Percentiles rank a stretch among this genome's conserved stretches.
Conservation (phyloP, 2,888 invertebrate species). For the Agrochola lychnidis region DNA sequence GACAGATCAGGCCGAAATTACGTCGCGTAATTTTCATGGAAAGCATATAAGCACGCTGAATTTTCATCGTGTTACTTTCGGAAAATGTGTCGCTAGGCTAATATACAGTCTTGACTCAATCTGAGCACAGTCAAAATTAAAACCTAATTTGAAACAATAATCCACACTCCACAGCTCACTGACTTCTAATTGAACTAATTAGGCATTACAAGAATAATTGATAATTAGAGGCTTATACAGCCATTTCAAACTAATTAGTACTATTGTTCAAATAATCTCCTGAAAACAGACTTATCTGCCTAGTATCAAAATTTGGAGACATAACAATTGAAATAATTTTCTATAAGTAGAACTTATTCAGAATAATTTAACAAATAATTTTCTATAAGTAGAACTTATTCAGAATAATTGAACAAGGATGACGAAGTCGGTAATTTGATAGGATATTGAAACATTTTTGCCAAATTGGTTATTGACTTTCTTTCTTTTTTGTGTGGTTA, state of each 20-base stretch:
- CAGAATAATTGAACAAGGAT: slow-evolving; percentile 4
- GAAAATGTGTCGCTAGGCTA: background rate
- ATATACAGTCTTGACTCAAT: background rate
- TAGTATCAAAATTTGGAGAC: background rate
- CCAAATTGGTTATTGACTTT: background rate
- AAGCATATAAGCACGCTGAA: background rate
- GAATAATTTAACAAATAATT: slow-evolving; percentile 28
- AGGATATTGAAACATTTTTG: background rate
- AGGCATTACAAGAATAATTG: background rate
- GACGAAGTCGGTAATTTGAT: slow-evolving; percentile 2
- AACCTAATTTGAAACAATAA: slow-evolving; percentile 4
- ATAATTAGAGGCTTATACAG: slow-evolving; percentile 4
- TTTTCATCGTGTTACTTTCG: background rate
- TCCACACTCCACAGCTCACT: background rate
- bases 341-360: too few relatives aligned
- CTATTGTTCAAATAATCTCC: slow-evolving; percentile 13
- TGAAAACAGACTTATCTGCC: background rate
- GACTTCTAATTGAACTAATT: slow-evolving; percentile 10
- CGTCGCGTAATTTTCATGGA: background rate
- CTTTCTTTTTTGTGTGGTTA: too few relatives aligned
- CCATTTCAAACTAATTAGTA: slow-evolving; percentile 15
- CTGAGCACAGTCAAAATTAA: background rate
- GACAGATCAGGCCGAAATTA: background rate
- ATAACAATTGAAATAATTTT: slow-evolving; percentile 41
- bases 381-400: background rate